Conservation (phyloP, 2,888 invertebrate species). For the Synergus laeviventris region DNA sequence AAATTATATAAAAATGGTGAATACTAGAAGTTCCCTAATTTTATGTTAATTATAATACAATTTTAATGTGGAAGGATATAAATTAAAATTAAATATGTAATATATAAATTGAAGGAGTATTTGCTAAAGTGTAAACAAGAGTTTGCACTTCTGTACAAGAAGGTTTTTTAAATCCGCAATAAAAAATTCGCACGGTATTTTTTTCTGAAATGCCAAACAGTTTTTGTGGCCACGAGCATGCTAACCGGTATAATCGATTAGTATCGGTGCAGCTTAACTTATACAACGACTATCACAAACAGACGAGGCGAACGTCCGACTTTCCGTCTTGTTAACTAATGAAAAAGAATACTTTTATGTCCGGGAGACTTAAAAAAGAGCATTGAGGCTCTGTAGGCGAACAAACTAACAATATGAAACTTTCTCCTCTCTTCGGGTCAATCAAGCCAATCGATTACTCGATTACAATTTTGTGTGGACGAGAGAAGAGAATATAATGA, state of each 20-base stretch:
- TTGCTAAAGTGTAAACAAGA: background rate
- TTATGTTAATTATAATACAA: too few species aligned
- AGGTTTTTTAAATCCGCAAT: background rate
- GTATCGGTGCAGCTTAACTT: background rate
- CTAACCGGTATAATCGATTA: slow-evolving; percentile 2
- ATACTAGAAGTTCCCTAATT: too few species aligned
- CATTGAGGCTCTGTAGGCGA: background rate
- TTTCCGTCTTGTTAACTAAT: slow-evolving; percentile 18
- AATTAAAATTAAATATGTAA: too few species aligned
- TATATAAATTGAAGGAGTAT: background rate
- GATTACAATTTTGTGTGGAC: background rate
- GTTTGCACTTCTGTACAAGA: background rate
- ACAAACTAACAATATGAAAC: slow-evolving; percentile 6
- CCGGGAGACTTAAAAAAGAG: background rate
- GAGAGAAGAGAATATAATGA: slow-evolving; percentile 3
- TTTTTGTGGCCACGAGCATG: background rate
- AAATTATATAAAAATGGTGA: too few species aligned
- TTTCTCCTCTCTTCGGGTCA: slow-evolving; percentile 21
- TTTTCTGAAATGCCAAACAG: background rate
- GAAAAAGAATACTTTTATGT: background rate
- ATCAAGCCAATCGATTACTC: slow-evolving; percentile 1
- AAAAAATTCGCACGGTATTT: background rate
- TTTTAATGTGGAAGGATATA: too few species aligned
- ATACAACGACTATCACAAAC: background rate
- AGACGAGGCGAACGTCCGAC: background rate